Evolutionary conservation across 2,113 vertebrate genomes (phyloP).

Genomic region (Alligator sinensis): DNA sequence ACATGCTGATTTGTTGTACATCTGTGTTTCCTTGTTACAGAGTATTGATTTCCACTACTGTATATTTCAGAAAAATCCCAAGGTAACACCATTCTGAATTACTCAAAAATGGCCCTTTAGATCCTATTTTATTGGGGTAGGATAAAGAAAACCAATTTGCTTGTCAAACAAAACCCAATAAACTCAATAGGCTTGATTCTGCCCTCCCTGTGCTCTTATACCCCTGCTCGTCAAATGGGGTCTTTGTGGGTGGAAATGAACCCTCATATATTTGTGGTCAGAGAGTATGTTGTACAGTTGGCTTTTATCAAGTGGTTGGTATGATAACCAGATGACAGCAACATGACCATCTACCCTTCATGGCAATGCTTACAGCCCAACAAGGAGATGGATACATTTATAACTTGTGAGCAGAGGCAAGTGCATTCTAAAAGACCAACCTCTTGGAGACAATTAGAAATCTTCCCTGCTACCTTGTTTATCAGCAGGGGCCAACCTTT

Average conservation of each 20-base stretch:
- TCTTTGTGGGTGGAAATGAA: not conserved
- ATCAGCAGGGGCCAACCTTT: too few species aligned
- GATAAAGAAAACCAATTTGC: slow-evolving; percentile 10
- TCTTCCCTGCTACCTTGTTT: too few species aligned
- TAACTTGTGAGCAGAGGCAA: not conserved
- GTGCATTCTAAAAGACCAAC: not conserved
- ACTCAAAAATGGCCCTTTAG: not conserved
- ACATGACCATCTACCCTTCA: not conserved
- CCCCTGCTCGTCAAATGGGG: not conserved
- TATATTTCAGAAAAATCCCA: slow-evolving; percentile 51
- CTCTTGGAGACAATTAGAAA: not conserved
- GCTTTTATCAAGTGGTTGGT: accelerated
- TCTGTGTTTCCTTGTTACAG: not conserved
- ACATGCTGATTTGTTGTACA: slow-evolving; percentile 10
- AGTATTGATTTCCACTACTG: slow-evolving; percentile 55
- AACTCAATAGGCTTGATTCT: not conserved
- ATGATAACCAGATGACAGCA: not conserved
- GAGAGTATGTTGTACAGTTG: not conserved
- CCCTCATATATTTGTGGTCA: accelerated
- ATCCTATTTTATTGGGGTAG: slow-evolving; percentile 12
- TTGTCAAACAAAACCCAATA: not conserved
- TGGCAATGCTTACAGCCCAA: not conserved
- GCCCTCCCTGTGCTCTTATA: not conserved
- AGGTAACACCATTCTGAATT: not conserved
- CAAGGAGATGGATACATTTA: not conserved